Evolutionary conservation across 2,888 invertebrate species (phyloP).

Genomic region (Sminthurinus aureus): DNA sequence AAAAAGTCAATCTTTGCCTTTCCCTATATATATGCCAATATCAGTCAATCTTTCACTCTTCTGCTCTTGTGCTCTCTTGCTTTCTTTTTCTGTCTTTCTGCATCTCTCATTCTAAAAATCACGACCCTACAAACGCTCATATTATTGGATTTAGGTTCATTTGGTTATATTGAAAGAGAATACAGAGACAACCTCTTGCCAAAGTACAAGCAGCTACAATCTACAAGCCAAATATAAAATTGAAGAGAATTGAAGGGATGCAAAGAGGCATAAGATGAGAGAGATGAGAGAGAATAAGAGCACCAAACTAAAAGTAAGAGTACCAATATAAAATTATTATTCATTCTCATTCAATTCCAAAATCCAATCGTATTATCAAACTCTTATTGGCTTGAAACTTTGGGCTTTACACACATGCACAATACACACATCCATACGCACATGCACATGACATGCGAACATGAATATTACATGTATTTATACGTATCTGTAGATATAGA

Average conservation of each 20-base stretch:
- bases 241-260: not conserved
- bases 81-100: not conserved
- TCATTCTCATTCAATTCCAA: constrained; percentile 30
- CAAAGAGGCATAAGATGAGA: not conserved
- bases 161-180: constrained; percentile 40
- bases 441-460: too few relatives aligned
- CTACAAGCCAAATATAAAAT: too few relatives aligned
- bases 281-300: not conserved
- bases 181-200: not conserved
- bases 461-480: too few relatives aligned
- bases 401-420: not conserved
- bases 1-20: constrained; percentile 26
- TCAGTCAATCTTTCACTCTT: constrained; percentile 5
- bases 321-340: constrained; percentile 27
- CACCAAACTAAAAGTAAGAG: not conserved
- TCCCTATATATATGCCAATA: not conserved
- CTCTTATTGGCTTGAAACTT: constrained; percentile 17
- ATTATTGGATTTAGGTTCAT: constrained; percentile 58
- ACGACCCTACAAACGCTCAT: constrained; percentile 34
- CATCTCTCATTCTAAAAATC: constrained; percentile 20
- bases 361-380: constrained; percentile 17
- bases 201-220: constrained; percentile 10
- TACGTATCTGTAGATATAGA: not conserved
- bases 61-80: not conserved
- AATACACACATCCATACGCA: too few relatives aligned